Evolutionary conservation across 2,888 invertebrate genomes (phyloP), one percentile per base, ranked within the genome.

Genomic region (Apodemia hepburni): DNA sequence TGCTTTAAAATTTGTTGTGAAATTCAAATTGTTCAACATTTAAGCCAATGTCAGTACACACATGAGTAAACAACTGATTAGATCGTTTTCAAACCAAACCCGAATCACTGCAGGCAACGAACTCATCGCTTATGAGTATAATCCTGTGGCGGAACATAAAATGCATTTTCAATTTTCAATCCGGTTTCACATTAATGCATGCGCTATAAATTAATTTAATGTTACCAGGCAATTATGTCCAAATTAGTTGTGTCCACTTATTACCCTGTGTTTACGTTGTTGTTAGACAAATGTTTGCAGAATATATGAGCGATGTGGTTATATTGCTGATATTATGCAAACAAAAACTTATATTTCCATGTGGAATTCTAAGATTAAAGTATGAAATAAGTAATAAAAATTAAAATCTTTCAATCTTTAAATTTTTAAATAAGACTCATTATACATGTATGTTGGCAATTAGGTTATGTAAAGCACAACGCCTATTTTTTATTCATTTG

Each of bases 181-280:
- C 57, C 15, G 5, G 57, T n/a, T 29, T n/a, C n/a, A 57, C 12
- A 57, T 57, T 27, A 57, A 29, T 27, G 57, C 15, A 57, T 57
- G 57, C 27, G 29, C 27, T 7, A 29, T 57, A 57, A 57, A 57
- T 54, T 54, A 27, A 54, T 57, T 57, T 57, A 57, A 57, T 27
- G 27, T 54, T 29, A 7, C 54, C 6, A 54, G 54, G 54, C 54
- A 54, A 54, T 54, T 54, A 54, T 15, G 54, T 54, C 29, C 54
- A 54, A 54, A 54, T 54, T 54, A 54, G 54, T 54, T 54, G 54
- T 54, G 27, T 54, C 54, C 22, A 54, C 54, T 12, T 54, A 54
- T 54, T 54, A 54, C 27, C 27, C 27, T 7, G 29, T 29, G 27
- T 54, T 54, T 54, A 27, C 54, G 22, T 15, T 54, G 22, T 27